Evolutionary conservation across 2,888 invertebrate species (phyloP).

Genomic region (Orchesella flavescens): DNA sequence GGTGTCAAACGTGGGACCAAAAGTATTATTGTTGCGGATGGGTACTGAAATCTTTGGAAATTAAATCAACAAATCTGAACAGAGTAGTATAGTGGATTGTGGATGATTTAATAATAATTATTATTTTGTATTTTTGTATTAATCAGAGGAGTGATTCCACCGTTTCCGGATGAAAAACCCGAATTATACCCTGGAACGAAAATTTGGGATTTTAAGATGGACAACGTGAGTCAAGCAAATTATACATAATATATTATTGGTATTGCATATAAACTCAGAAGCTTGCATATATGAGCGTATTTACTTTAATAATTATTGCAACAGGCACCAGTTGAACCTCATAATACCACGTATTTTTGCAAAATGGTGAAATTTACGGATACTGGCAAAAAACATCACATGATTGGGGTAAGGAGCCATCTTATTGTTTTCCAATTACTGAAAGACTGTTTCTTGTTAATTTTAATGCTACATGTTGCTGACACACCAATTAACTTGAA

Average conservation of each 20-base stretch:
- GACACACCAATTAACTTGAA: too few relatives aligned
- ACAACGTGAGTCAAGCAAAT: conserved; percentile 61
- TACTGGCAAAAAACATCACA: conserved; percentile 83
- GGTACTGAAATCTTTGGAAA: neutral
- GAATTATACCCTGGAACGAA: conserved; percentile 42
- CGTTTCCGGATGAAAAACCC: conserved; percentile 42
- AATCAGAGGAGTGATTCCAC: neutral
- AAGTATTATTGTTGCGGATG: conserved; percentile 78
- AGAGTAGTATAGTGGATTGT: too few relatives aligned
- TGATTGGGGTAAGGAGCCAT: conserved; percentile 79
- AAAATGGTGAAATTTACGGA: conserved; percentile 86
- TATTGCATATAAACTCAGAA: neutral
- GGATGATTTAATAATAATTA: too few relatives aligned
- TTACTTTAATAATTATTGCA: neutral
- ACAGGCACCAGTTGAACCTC: conserved; percentile 34
- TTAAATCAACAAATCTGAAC: too few relatives aligned
- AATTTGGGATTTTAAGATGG: conserved; percentile 69
- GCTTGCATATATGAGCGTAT: neutral
- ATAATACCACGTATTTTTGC: conserved; percentile 89
- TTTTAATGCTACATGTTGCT: conserved; percentile 14
- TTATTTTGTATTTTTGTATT: neutral
- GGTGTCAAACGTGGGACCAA: conserved; percentile 80
- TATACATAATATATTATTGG: neutral
- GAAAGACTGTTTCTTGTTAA: neutral
- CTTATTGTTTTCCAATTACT: neutral